Conservation (phyloP, 2,797 vertebrate species). For the Myripristis jacobus region DNA sequence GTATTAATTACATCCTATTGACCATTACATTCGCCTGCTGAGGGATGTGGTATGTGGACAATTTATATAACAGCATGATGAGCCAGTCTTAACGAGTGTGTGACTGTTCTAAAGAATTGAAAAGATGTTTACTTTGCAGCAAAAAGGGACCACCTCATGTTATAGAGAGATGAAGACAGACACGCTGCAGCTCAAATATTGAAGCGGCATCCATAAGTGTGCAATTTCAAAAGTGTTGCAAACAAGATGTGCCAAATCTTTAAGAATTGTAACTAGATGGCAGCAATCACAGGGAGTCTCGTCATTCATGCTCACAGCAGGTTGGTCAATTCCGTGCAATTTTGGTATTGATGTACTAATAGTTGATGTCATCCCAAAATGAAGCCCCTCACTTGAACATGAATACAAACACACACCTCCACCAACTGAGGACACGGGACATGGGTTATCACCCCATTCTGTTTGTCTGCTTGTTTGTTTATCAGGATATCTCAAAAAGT, state of each 20-base stretch:
- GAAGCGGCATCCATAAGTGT: background rate
- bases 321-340: background rate
- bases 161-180: constrained; percentile 5
- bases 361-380: too few relatives aligned
- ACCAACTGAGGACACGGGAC: too few relatives aligned
- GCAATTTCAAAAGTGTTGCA: too few relatives aligned
- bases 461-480: too few relatives aligned
- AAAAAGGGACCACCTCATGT: background rate
- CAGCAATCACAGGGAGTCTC: background rate
- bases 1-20: constrained; percentile 5
- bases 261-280: background rate
- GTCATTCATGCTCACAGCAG: background rate
- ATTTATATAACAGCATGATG: too few relatives aligned
- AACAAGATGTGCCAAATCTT: background rate
- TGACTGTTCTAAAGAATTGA: too few relatives aligned
- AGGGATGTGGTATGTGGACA: background rate
- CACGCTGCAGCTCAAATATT: too few relatives aligned
- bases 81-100: too few relatives aligned
- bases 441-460: too few relatives aligned
- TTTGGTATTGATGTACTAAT: background rate
- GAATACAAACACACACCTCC: too few relatives aligned
- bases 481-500: too few relatives aligned
- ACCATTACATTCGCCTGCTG: background rate
- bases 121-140: constrained; percentile 27
- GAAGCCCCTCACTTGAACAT: too few relatives aligned